Conservation (phyloP, 2,888 invertebrate species). For the Caenorhabditis becei region DNA sequence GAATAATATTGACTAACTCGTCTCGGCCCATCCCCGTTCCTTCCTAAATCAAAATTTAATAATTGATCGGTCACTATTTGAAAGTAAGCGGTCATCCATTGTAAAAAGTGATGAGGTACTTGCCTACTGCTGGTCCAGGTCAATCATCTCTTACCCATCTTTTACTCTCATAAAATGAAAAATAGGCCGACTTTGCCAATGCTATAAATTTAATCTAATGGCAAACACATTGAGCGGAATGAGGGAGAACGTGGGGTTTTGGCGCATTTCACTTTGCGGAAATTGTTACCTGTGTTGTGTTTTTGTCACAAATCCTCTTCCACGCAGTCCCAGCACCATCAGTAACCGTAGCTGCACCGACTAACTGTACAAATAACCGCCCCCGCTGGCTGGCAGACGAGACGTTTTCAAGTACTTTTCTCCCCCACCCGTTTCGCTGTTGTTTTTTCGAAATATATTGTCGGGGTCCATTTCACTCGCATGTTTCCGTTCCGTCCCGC, state of each 20-base stretch:
- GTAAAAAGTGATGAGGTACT: background rate
- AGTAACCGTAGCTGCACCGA: constrained; percentile 21
- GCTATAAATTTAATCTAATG: constrained; percentile 59
- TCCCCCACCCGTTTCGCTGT: constrained; percentile 19
- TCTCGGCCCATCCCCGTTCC: background rate
- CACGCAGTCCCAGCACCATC: constrained; percentile 27
- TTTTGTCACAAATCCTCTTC: constrained; percentile 40
- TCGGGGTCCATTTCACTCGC: background rate
- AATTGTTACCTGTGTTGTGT: constrained; percentile 5
- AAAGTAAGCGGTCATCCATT: background rate
- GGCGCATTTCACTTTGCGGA: constrained; percentile 19
- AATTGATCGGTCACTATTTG: background rate
- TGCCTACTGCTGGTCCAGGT: background rate
- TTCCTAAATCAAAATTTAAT: background rate
- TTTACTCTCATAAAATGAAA: constrained; percentile 24
- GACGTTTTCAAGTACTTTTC: constrained; percentile 46
- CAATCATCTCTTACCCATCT: constrained; percentile 9
- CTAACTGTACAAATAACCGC: constrained; percentile 57
- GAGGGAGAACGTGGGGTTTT: constrained; percentile 7
- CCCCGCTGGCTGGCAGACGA: constrained; percentile 41
- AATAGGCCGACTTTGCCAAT: constrained; percentile 35
- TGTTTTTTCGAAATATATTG: constrained; percentile 26
- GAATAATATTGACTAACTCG: constrained; percentile 36
- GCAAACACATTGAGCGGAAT: constrained; percentile 51
- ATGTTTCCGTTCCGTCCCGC: background rate